Evolutionary conservation across 2,888 invertebrate species (phyloP).

Genomic region (Toxonevra muliebris): DNA sequence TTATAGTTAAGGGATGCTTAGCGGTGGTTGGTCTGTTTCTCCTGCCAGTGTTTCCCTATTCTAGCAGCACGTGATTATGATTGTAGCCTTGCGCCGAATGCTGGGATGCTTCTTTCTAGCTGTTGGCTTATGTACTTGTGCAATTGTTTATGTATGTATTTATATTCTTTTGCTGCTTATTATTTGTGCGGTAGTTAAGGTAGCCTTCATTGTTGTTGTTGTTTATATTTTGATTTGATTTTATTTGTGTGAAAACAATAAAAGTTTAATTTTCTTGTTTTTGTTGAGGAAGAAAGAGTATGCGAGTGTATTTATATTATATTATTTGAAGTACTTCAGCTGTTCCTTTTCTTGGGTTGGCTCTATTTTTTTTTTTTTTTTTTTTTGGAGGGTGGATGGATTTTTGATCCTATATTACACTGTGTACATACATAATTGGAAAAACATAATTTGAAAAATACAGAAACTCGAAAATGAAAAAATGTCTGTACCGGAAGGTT

Average conservation of each 20-base stretch:
- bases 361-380: neutral
- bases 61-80: constrained; percentile 39
- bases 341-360: constrained; percentile 10
- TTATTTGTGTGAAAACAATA: constrained; percentile 60
- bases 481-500: too few species aligned
- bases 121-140: constrained; percentile 26
- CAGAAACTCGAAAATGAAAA: too few species aligned
- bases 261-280: constrained; percentile 62
- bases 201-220: constrained; percentile 45
- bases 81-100: neutral
- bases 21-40: constrained; percentile 62
- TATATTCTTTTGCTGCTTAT: constrained; percentile 5
- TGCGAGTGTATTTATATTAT: constrained; percentile 30
- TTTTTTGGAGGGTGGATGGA: neutral
- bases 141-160: constrained; percentile 31
- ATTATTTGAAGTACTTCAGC: constrained; percentile 26
- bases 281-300: constrained; percentile 24
- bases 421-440: too few species aligned
- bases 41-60: constrained; percentile 49
- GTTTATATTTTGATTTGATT: constrained; percentile 57
- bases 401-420: too few species aligned
- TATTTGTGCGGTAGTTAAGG: constrained; percentile 38
- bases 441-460: too few species aligned
- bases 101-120: constrained; percentile 22
- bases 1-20: constrained; percentile 57